Conservation (phyloP, 2,113 vertebrate species). For the Anoura caudifer region DNA sequence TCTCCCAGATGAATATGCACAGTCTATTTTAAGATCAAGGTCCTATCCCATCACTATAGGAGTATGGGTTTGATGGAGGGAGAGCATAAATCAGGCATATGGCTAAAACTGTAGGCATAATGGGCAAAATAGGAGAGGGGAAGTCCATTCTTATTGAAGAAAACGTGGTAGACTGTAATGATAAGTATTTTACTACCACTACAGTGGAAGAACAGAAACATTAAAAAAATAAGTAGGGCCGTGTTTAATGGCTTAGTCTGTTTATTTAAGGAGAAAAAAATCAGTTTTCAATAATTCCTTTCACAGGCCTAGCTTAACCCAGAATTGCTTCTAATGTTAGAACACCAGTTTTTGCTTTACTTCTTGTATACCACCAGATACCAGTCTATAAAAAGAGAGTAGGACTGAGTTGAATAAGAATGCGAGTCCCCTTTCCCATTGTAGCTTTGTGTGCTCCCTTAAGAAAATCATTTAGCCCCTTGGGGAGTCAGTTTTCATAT, state of each 20-base stretch:
- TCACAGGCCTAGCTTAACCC: constrained; percentile 9
- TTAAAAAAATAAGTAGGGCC: background rate
- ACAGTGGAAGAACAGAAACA: background rate
- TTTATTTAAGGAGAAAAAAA: background rate
- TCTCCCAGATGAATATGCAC: constrained; percentile 5
- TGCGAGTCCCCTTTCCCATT: background rate
- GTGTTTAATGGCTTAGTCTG: background rate
- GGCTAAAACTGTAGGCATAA: background rate
- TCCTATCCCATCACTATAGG: background rate
- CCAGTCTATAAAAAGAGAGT: background rate
- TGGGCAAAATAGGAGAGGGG: background rate
- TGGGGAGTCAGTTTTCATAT: constrained; percentile 13
- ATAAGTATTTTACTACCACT: background rate
- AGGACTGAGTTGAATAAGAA: background rate
- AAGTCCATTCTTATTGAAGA: background rate
- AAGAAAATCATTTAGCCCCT: background rate
- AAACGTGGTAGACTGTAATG: background rate
- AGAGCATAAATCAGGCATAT: background rate
- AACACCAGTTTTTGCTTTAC: background rate
- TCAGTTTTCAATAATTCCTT: background rate
- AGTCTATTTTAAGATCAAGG: constrained; percentile 42
- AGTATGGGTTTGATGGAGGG: background rate
- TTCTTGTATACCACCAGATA: background rate
- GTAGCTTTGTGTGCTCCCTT: background rate
- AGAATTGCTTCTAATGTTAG: constrained; percentile 31